A percentile compares a stretch with the other conserved stretches of the same genome.
These are phyloP conservation scores for Vireo griseus DNA, from an alignment of 2,797 vertebrate genomes.

Conservation along the genomic window DNA sequence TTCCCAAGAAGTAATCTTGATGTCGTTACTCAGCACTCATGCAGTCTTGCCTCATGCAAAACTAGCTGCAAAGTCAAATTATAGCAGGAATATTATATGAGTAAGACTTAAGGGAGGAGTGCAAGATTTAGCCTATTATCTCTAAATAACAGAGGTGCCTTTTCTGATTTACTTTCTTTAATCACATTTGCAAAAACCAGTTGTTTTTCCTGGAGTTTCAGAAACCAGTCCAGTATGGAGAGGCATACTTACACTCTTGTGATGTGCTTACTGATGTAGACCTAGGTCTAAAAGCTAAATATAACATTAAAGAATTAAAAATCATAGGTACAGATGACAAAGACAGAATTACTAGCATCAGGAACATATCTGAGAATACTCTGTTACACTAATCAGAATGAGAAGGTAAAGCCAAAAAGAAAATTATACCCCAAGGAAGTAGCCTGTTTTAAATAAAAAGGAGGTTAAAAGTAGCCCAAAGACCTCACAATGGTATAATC, in stretches of 20 bases:
- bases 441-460: not conserved
- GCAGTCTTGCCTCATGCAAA: not conserved
- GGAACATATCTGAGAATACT: rapidly evolving
- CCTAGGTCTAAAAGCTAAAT: not conserved
- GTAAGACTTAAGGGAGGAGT: not conserved
- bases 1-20: not conserved
- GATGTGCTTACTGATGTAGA: rapidly evolving
- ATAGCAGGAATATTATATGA: not conserved
- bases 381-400: not conserved
- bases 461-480: not conserved
- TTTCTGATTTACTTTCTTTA: not conserved
- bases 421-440: not conserved
- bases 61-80: not conserved
- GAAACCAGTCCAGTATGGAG: not conserved
- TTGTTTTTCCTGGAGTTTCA: not conserved
- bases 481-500: not conserved
- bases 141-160: not conserved
- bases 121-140: not conserved
- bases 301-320: not conserved
- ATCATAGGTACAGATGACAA: not conserved
- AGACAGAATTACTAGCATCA: not conserved
- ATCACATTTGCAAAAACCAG: not conserved
- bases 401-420: not conserved
- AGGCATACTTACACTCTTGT: not conserved
- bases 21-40: not conserved